These are phyloP conservation scores for Leptopilina syphax DNA, from an alignment of 2,888 invertebrate genomes.

Conservation along the genomic window DNA sequence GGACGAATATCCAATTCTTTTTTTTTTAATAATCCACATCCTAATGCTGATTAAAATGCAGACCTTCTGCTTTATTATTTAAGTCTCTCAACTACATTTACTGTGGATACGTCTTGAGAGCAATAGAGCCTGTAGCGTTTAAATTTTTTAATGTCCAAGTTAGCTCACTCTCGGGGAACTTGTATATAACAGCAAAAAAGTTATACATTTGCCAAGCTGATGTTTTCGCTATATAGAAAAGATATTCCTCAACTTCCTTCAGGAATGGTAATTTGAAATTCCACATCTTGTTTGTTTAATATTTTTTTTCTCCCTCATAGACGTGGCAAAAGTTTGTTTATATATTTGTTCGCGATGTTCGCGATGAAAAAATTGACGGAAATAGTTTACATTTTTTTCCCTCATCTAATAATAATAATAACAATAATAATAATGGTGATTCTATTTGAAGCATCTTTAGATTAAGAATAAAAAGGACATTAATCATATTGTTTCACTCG, in stretches of 20 bases:
- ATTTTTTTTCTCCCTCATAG: neutral
- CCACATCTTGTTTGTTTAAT: conserved; percentile 6
- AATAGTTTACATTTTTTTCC: neutral
- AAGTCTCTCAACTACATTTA: conserved; percentile 1
- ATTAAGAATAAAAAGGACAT: neutral
- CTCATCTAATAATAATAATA: no score
- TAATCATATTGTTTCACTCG: conserved; percentile 3
- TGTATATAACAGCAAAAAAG: conserved; percentile 26
- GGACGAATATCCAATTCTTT: neutral
- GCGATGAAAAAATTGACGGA: neutral
- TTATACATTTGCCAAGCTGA: conserved; percentile 12
- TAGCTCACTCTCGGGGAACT: conserved; percentile 19
- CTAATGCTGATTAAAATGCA: conserved; percentile 12
- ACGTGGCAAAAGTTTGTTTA: neutral
- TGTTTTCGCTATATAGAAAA: conserved; percentile 16
- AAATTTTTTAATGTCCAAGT: conserved; percentile 13
- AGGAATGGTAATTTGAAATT: conserved; percentile 14
- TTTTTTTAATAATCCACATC: neutral
- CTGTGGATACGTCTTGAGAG: neutral
- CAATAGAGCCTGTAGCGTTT: conserved; percentile 6
- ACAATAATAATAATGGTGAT: no score
- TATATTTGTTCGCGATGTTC: neutral
- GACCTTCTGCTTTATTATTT: conserved; percentile 2
- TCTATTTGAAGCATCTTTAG: neutral
- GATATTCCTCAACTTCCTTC: conserved; percentile 12